Conservation (phyloP, 2,797 vertebrate genomes). For the Melanotaenia nigrans region DNA sequence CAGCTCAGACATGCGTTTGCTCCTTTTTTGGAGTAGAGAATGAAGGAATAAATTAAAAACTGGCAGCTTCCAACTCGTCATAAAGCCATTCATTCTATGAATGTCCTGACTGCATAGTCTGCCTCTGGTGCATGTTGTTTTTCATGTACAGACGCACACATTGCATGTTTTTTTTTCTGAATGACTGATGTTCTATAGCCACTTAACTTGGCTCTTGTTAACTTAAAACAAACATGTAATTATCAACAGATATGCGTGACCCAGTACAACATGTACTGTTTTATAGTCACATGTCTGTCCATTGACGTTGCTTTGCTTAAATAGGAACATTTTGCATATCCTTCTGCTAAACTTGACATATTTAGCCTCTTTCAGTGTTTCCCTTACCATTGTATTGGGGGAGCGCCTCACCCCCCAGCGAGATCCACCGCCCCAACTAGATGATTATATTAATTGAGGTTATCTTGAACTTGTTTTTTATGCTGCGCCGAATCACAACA, state of each 20-base stretch:
- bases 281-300: not conserved
- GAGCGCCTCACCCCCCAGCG: too few relatives aligned
- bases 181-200: not conserved
- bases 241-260: slow-evolving; percentile 12
- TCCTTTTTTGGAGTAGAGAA: too few relatives aligned
- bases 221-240: slow-evolving; percentile 6
- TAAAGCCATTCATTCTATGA: slow-evolving; percentile 22
- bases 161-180: not conserved
- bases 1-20: not conserved
- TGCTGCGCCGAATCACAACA: too few relatives aligned
- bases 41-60: too few relatives aligned
- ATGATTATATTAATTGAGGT: too few relatives aligned
- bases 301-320: not conserved
- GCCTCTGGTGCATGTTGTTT: not conserved
- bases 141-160: not conserved
- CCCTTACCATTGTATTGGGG: too few relatives aligned
- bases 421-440: too few relatives aligned
- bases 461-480: too few relatives aligned
- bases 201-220: not conserved
- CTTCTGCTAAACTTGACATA: not conserved
- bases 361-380: too few relatives aligned
- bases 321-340: not conserved
- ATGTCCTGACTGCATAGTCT: slow-evolving; percentile 13
- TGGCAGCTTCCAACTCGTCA: slow-evolving; percentile 21
- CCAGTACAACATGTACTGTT: slow-evolving; percentile 8